These are phyloP conservation scores for Pogonomyrmex californicus DNA, from an alignment of 1,140 invertebrate genomes.

Conservation along the genomic window DNA sequence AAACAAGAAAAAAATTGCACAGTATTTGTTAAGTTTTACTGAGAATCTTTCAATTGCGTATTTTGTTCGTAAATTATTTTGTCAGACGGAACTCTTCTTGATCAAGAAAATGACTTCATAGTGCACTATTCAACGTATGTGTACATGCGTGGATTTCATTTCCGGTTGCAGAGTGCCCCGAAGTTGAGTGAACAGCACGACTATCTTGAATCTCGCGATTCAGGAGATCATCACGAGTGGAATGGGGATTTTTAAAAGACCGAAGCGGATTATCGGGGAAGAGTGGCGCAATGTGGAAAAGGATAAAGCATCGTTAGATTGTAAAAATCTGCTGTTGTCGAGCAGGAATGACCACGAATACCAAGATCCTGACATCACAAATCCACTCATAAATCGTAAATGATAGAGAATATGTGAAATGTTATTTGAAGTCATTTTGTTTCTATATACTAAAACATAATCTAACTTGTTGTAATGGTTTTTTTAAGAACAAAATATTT, in stretches of 20 bases:
- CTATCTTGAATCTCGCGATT: conserved; percentile 4
- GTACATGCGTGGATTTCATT: conserved; percentile 61
- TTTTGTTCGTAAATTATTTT: conserved; percentile 24
- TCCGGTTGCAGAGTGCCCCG: conserved; percentile 56
- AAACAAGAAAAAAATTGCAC: not conserved
- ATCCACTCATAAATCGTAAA: conserved; percentile 65
- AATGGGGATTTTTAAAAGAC: conserved; percentile 23
- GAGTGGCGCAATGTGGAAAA: conserved; percentile 14
- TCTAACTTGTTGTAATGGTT: not conserved
- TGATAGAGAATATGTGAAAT: not conserved
- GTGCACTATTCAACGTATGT: conserved; percentile 26
- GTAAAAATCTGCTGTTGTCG: not conserved
- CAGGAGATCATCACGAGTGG: conserved; percentile 47
- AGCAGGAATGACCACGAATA: not conserved
- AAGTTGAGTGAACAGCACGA: conserved; percentile 5
- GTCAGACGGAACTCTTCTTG: not conserved
- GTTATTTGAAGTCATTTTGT: not conserved
- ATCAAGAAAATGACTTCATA: conserved; percentile 32
- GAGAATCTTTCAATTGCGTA: not conserved
- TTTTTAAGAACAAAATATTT: not conserved
- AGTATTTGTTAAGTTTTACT: not conserved
- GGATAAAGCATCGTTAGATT: not conserved
- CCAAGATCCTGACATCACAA: conserved; percentile 27
- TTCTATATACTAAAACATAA: not conserved
- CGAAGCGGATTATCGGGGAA: conserved; percentile 33